Evolutionary conservation across 2,797 vertebrate species (phyloP).

Genomic region (Emydoidea blandingii): DNA sequence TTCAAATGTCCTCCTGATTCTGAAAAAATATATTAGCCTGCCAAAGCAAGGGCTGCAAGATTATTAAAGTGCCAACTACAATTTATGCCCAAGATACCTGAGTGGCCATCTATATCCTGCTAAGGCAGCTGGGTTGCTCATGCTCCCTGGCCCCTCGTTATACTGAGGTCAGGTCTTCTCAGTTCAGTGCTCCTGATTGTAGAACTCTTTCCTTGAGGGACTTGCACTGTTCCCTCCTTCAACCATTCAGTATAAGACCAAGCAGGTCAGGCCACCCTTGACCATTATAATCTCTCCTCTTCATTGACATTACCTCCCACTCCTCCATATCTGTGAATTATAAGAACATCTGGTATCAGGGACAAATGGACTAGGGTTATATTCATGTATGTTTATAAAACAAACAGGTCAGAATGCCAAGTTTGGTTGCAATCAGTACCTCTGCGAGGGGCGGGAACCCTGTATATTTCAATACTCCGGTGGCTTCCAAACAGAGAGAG

Average conservation of each 20-base stretch:
- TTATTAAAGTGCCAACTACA: constrained; percentile 68
- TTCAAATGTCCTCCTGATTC: constrained; percentile 50
- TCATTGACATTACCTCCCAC: background rate
- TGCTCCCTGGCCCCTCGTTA: background rate
- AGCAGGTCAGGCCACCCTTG: background rate
- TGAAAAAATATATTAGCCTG: constrained; percentile 60
- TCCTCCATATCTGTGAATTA: constrained; percentile 2
- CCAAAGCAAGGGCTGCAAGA: constrained; percentile 54
- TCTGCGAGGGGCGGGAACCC: constrained; percentile 15
- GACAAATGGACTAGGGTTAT: background rate
- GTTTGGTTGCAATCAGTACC: constrained; percentile 29
- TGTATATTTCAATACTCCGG: background rate
- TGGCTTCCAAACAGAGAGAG: constrained; percentile 19
- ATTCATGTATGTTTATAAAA: constrained; percentile 24
- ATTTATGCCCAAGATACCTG: constrained; percentile 53
- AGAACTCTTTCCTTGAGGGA: accelerated
- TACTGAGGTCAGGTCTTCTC: background rate
- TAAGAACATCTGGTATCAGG: constrained; percentile 34
- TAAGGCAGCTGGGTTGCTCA: background rate
- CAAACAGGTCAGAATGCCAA: background rate
- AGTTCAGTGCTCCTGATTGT: background rate
- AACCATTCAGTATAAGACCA: background rate
- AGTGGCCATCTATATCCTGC: constrained; percentile 26
- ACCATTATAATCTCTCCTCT: constrained; percentile 29
- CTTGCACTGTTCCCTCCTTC: background rate